Evolutionary conservation across 2,113 vertebrate species (phyloP).

Genomic region (Equus przewalskii): DNA sequence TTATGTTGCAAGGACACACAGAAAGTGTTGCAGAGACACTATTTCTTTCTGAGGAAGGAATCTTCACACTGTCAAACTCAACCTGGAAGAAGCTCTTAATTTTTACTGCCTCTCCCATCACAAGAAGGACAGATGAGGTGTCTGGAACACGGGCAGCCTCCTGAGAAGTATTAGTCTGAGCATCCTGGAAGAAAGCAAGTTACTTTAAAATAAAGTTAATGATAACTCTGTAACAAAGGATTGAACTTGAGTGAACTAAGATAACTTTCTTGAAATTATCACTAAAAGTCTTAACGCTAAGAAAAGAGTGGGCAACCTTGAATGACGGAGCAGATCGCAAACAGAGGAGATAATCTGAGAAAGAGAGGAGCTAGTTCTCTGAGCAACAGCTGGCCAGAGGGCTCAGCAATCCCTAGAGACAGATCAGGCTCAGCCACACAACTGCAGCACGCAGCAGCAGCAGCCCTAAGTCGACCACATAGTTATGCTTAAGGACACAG

Average conservation of each 20-base stretch:
- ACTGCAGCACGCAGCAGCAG: accelerated
- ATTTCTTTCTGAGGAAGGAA: neutral
- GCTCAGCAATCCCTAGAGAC: accelerated
- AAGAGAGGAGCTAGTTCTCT: neutral
- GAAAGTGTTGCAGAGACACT: neutral
- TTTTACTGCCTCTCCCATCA: neutral
- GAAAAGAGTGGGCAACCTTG: neutral
- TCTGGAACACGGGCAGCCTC: neutral
- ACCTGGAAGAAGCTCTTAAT: neutral
- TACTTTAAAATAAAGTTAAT: neutral
- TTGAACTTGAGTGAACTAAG: neutral
- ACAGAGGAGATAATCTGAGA: neutral
- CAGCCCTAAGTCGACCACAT: accelerated
- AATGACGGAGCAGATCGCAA: neutral
- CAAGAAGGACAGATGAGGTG: neutral
- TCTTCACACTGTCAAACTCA: neutral
- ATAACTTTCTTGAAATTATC: neutral
- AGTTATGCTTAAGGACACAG: too few species aligned
- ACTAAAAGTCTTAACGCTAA: neutral
- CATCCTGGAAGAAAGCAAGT: neutral
- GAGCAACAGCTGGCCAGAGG: too few species aligned
- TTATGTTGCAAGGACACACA: neutral
- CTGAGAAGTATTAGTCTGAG: neutral
- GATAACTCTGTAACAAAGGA: neutral
- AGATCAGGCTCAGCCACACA: accelerated